Conservation (phyloP, 2,888 invertebrate species). For the Netelia melanura region DNA sequence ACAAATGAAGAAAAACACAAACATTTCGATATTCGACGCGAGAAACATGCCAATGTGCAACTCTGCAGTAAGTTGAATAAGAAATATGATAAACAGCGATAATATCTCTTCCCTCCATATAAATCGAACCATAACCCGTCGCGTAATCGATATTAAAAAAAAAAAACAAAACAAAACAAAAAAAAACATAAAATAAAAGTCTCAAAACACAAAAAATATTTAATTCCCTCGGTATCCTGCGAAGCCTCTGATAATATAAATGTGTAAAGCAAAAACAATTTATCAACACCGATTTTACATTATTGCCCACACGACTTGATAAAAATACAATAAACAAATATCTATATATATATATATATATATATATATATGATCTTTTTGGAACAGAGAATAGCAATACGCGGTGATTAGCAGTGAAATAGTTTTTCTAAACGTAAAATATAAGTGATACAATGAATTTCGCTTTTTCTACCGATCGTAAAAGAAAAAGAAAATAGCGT, state of each 20-base stretch:
- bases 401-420: constrained; percentile 53
- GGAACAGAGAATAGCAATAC: constrained; percentile 49
- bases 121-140: constrained; percentile 43
- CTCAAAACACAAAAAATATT: constrained; percentile 31
- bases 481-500: constrained; percentile 8
- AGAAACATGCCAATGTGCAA: not conserved
- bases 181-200: not conserved
- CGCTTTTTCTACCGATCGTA: constrained; percentile 56
- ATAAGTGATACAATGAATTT: constrained; percentile 53
- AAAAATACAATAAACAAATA: constrained; percentile 38
- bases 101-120: constrained; percentile 33
- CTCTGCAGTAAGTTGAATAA: constrained; percentile 19
- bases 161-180: not conserved
- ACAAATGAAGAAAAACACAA: constrained; percentile 27
- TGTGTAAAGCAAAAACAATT: constrained; percentile 24
- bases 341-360: not conserved
- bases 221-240: constrained; percentile 30
- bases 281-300: constrained; percentile 34
- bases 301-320: constrained; percentile 1
- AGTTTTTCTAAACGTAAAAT: constrained; percentile 62
- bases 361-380: constrained; percentile 38
- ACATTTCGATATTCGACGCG: constrained; percentile 56
- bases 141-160: not conserved
- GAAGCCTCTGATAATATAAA: constrained; percentile 41
- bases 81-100: constrained; percentile 20